Percentiles rank a stretch among this genome's conserved stretches.
These are phyloP conservation scores for Seira musarum DNA, from an alignment of 2,888 invertebrate genomes.

Conservation along the genomic window DNA sequence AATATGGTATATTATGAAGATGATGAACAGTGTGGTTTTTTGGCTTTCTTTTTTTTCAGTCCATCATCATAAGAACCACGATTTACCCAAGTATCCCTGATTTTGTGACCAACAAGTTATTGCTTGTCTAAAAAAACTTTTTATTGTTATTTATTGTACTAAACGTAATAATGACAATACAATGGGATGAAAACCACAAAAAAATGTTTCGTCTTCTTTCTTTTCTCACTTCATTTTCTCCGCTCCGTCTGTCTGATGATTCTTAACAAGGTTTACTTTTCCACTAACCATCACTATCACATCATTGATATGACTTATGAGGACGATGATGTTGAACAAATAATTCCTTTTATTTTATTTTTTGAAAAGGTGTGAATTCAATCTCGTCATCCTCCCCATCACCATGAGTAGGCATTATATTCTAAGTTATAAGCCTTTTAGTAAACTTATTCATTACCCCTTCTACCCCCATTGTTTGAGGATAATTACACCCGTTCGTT, in stretches of 20 bases:
- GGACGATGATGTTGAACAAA: conserved; percentile 13
- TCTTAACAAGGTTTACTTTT: conserved; percentile 15
- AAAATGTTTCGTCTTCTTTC: conserved; percentile 1
- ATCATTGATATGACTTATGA: conserved; percentile 7
- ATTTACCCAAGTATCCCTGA: conserved; percentile 6
- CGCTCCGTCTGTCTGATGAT: background rate
- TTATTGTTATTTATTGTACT: conserved; percentile 14
- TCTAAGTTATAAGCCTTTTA: conserved; percentile 11
- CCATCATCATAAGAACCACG: conserved; percentile 17
- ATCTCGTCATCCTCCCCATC: conserved; percentile 18
- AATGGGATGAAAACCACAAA: background rate
- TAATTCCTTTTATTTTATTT: conserved; percentile 15
- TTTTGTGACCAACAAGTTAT: conserved; percentile 10
- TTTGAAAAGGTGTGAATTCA: conserved; percentile 18
- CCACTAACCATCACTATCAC: background rate
- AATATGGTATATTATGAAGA: background rate
- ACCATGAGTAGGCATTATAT: conserved; percentile 13
- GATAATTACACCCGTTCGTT: conserved; percentile 5
- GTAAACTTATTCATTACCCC: background rate
- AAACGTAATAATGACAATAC: conserved; percentile 7
- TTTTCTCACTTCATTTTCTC: conserved; percentile 12
- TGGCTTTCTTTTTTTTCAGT: conserved; percentile 31
- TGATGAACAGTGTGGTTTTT: conserved; percentile 42
- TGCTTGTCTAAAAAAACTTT: conserved; percentile 3
- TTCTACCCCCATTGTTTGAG: background rate